These are phyloP conservation scores for Ormyrus nitidulus DNA, from an alignment of 2,888 invertebrate genomes.

Conservation along the genomic window DNA sequence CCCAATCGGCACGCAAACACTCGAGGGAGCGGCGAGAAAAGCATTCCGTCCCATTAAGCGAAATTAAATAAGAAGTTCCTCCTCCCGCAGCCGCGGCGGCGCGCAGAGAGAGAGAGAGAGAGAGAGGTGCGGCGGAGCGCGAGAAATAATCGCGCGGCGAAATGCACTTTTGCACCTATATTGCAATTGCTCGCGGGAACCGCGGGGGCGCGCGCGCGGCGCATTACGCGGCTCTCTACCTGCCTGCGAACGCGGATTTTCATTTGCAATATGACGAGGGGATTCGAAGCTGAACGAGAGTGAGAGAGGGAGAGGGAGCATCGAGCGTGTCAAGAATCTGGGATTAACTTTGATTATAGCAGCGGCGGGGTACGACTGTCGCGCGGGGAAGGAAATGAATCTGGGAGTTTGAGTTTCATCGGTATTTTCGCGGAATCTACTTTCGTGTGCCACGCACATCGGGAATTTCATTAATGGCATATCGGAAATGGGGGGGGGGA, in stretches of 20 bases:
- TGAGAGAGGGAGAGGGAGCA: not conserved
- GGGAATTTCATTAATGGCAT: conserved; percentile 29
- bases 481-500: not conserved
- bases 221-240: conserved; percentile 30
- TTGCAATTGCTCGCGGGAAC: not conserved
- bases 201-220: not conserved
- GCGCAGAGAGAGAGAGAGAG: not conserved
- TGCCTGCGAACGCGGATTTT: conserved; percentile 19
- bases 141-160: not conserved
- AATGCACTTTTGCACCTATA: conserved; percentile 1
- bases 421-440: conserved; percentile 39
- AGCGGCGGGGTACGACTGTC: conserved; percentile 9
- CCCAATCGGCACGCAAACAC: too few relatives aligned
- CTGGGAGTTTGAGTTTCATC: conserved; percentile 39
- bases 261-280: conserved; percentile 39
- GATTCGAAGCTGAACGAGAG: not conserved
- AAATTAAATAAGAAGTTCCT: too few relatives aligned
- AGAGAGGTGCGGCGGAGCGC: too few relatives aligned
- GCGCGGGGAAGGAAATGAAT: conserved; percentile 39
- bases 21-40: too few relatives aligned
- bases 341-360: conserved; percentile 50
- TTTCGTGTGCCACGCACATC: not conserved
- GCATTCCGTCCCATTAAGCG: too few relatives aligned
- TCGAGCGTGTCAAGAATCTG: conserved; percentile 45
- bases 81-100: too few relatives aligned